phyloP scores from a whole-genome alignment of 2,888 invertebrate genomes.

The Pterobdella sp. region DNA sequence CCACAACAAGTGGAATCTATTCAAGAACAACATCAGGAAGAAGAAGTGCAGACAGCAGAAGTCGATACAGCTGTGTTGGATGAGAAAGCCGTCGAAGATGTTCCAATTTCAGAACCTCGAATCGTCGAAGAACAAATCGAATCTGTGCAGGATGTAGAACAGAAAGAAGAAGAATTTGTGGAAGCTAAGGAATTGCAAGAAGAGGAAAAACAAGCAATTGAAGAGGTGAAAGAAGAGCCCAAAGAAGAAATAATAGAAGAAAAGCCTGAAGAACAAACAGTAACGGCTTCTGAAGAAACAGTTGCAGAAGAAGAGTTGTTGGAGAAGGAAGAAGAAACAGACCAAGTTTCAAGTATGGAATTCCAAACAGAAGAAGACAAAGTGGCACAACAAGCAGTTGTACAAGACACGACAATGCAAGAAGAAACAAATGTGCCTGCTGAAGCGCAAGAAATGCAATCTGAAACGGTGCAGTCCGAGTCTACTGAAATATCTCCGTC shows the following conservation, averaged over 20 bases:
- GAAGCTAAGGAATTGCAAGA: neutral
- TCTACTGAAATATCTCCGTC: no score
- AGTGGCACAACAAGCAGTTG: neutral
- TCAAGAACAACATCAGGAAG: no score
- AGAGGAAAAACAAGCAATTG: no score
- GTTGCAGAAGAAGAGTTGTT: neutral
- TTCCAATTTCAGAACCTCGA: neutral
- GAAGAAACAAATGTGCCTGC: neutral
- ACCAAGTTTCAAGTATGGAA: neutral
- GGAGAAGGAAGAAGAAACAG: neutral
- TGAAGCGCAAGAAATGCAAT: neutral
- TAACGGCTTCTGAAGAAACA: neutral
- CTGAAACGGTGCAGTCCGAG: no score
- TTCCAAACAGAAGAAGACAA: neutral
- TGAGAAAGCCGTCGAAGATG: neutral
- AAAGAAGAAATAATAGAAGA: constrained; percentile 20
- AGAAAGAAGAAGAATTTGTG: neutral
- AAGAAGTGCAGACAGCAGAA: neutral
- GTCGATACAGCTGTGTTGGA: neutral
- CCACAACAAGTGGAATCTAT: no score
- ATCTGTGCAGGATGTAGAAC: neutral
- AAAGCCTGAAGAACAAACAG: constrained; percentile 11
- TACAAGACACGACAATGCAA: neutral
- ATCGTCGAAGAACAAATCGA: neutral
- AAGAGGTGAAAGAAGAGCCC: no score